These are phyloP conservation scores for Yponomeuta sedellus DNA, from an alignment of 2,888 invertebrate genomes.

Conservation along the genomic window DNA sequence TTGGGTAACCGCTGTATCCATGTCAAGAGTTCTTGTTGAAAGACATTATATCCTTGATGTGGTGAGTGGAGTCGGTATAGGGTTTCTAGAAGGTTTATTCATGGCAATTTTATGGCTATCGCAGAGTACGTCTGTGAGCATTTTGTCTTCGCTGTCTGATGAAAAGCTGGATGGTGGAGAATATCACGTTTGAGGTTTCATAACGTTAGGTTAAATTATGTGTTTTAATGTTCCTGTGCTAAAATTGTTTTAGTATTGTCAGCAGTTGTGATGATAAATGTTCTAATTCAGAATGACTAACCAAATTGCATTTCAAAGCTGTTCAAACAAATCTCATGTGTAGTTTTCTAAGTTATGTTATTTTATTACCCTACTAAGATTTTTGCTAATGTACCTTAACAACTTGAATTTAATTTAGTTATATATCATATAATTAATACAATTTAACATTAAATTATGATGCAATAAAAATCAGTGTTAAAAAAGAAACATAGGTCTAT, in stretches of 20 bases:
- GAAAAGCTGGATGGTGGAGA: constrained; percentile 82
- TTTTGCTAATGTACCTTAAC: too few relatives aligned
- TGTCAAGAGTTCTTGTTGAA: constrained; percentile 88
- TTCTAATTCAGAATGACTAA: background rate
- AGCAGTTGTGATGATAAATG: background rate
- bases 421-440: too few relatives aligned
- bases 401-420: too few relatives aligned
- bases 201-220: background rate
- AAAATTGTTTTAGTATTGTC: background rate
- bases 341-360: too few relatives aligned
- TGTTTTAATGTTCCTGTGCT: background rate
- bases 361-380: too few relatives aligned
- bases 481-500: too few relatives aligned
- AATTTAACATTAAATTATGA: too few relatives aligned
- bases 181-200: constrained; percentile 75
- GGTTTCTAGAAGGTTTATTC: constrained; percentile 81
- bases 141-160: constrained; percentile 79
- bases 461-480: too few relatives aligned
- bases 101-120: constrained; percentile 82
- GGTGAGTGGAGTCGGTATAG: constrained; percentile 83
- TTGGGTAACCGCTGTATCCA: constrained; percentile 84
- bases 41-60: constrained; percentile 94
- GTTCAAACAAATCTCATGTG: too few relatives aligned
- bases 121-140: constrained; percentile 74
- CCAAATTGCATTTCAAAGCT: too few relatives aligned